Conservation (phyloP, 2,113 vertebrate species). For the Dromaius novaehollandiae region DNA sequence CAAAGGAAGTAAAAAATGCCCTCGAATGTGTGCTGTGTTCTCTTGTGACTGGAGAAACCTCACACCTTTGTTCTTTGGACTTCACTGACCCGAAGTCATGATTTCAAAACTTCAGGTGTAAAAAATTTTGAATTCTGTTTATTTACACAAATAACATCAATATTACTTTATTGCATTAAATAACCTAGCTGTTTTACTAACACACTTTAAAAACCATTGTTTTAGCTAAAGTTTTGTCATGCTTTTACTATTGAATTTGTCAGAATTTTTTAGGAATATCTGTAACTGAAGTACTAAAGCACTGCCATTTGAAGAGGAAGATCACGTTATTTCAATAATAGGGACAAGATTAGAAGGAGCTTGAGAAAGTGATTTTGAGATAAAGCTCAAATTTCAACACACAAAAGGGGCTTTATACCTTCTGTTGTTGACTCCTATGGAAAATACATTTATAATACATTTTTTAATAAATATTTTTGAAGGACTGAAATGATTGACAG, state of each 20-base stretch:
- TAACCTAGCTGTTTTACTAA: not conserved
- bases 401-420: not conserved
- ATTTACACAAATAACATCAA: not conserved
- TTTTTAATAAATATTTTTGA: slow-evolving; percentile 1
- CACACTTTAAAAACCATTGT: not conserved
- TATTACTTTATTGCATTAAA: not conserved
- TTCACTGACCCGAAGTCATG: not conserved
- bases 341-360: not conserved
- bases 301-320: not conserved
- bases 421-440: not conserved
- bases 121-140: not conserved
- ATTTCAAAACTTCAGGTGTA: not conserved
- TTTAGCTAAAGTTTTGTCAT: not conserved
- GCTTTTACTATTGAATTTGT: not conserved
- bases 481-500: slow-evolving; percentile 35
- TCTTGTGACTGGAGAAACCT: not conserved
- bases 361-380: not conserved
- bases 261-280: not conserved
- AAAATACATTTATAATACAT: not conserved
- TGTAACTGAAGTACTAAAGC: not conserved
- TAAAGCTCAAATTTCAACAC: slow-evolving; percentile 39
- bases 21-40: not conserved
- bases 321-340: not conserved
- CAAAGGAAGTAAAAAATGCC: not conserved
- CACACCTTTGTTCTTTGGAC: not conserved